Percentiles rank a stretch among this genome's conserved stretches.
phyloP scores from a whole-genome alignment of 2,888 invertebrate species.

The Meliscaeva auricollis region DNA sequence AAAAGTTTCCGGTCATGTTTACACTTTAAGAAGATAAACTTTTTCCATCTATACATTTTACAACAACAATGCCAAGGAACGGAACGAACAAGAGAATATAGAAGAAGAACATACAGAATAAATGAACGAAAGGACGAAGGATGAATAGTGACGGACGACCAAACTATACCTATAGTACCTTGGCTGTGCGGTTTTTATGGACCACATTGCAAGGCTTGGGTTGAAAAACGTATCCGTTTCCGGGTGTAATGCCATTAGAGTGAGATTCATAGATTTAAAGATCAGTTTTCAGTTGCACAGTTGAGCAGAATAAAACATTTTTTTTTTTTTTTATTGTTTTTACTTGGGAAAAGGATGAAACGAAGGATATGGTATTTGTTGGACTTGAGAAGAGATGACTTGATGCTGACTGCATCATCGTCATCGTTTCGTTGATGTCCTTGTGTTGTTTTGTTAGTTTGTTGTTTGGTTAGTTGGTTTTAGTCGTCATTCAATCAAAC shows the following conservation, averaged over 20 bases:
- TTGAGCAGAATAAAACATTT: slow-evolving; percentile 42
- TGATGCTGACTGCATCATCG: not conserved
- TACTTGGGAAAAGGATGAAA: slow-evolving; percentile 38
- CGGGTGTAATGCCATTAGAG: slow-evolving; percentile 48
- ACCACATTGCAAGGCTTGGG: slow-evolving; percentile 52
- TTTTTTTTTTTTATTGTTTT: slow-evolving; percentile 64
- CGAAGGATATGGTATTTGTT: slow-evolving; percentile 31
- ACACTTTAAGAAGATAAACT: slow-evolving; percentile 72
- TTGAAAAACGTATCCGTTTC: slow-evolving; percentile 51
- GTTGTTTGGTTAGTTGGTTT: slow-evolving; percentile 5
- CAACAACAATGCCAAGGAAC: not conserved
- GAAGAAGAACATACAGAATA: too few species aligned
- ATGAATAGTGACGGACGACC: not conserved
- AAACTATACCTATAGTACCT: not conserved
- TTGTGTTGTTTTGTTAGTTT: not conserved
- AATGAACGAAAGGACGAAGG: not conserved
- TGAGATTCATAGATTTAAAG: slow-evolving; percentile 63
- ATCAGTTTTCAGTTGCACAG: slow-evolving; percentile 39
- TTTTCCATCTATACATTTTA: slow-evolving; percentile 63
- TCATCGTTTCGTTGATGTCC: not conserved
- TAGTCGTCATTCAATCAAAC: slow-evolving; percentile 36
- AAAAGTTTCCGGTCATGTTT: slow-evolving; percentile 74
- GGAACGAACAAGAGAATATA: not conserved
- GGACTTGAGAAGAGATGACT: not conserved
- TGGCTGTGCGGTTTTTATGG: slow-evolving; percentile 44